Percentiles rank a stretch among this genome's conserved stretches.
phyloP scores from a whole-genome alignment of 1,140 invertebrate species.

The Papilio polytes region DNA sequence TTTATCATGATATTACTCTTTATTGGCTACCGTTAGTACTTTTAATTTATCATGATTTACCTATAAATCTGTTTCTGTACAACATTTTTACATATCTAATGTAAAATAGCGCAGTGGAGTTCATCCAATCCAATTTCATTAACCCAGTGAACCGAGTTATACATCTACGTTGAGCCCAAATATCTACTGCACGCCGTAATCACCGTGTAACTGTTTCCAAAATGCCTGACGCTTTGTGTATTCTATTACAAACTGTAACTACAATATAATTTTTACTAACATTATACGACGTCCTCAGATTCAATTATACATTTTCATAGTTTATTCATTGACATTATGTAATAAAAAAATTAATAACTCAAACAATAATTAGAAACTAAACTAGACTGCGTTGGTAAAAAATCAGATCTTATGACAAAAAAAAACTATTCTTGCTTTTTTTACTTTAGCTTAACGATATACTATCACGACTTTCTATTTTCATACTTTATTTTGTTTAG shows the following conservation, averaged over 20 bases:
- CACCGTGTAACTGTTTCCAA: conserved; percentile 20
- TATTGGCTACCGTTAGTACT: background rate
- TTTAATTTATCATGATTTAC: background rate
- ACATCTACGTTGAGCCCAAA: conserved; percentile 19
- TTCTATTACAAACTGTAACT: background rate
- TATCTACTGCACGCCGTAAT: conserved; percentile 20
- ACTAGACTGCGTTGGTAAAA: too few species aligned
- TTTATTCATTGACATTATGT: background rate
- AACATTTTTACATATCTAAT: background rate
- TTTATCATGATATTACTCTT: background rate
- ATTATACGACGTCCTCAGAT: background rate
- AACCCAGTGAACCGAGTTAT: conserved; percentile 30
- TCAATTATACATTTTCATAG: background rate
- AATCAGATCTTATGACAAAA: too few species aligned
- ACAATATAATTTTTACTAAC: background rate
- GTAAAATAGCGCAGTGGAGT: background rate
- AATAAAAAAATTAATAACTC: too few species aligned
- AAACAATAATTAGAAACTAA: too few species aligned
- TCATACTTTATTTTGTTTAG: background rate
- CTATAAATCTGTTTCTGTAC: background rate
- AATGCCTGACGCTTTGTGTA: background rate
- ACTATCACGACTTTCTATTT: too few species aligned
- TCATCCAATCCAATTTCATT: conserved; percentile 36
- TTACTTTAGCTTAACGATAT: too few species aligned
- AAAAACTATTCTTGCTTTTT: too few species aligned